Evolutionary conservation across 2,888 invertebrate species (phyloP), one percentile per base, ranked within the genome.

Genomic region (Cybosia mesomella): DNA sequence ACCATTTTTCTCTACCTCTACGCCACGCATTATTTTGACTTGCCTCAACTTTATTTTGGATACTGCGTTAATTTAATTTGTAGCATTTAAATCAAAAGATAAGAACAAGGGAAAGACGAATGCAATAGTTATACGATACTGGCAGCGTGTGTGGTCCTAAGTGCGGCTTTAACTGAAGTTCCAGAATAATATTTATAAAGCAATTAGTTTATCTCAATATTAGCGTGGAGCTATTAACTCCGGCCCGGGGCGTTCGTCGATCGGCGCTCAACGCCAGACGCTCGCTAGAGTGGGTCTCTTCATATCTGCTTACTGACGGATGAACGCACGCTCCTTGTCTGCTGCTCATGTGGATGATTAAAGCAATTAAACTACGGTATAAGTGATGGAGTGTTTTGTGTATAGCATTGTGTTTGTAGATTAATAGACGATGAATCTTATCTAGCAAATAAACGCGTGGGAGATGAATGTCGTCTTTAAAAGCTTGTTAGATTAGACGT

Each of bases 131-230:
- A 49, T 70, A 71, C 70, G 79, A 81, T 83, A 79, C 77, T 74
- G 32, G 64, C 77, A 64, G 72, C 84, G 83, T 85, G 89, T 88
- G 89, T 75, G 87, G 89, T 84, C 88, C 75, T 75, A 73, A 9
- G 75, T 74, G 76, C 71, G 79, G 77, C 72, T 77, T 77, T 87
- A 88, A 79, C 89, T 87, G 82, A 87, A 89, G 85, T 86, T 84
- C 86, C 81, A 80, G 83, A 85, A 83, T 86, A 85, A 88, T 88
- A 88, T 89, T 89, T 89, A 89, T 87, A 88, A 87, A 89, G 87
- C 88, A 87, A 91, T 91, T 88, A 90, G 87, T 90, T 92, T 91
- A 91, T 90, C 90, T 89, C 80, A 83, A 84, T 87, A 90, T 87
- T 88, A 89, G 85, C 85, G 83, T 80, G 78, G 80, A 84, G 82